Evolutionary conservation across 2,113 vertebrate genomes (phyloP).

Genomic region (Misgurnus mizolepis): DNA sequence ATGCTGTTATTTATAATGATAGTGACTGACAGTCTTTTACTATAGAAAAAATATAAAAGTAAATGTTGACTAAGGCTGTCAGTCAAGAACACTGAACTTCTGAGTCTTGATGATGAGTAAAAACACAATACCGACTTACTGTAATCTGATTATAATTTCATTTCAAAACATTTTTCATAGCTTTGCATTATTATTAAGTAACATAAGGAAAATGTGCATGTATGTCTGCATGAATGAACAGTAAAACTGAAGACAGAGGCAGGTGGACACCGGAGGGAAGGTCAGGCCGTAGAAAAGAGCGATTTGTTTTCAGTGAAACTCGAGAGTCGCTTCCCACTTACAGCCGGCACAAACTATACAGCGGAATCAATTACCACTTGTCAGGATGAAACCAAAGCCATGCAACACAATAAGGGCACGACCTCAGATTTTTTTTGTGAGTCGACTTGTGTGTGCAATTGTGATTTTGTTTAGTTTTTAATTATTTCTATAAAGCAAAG

Average conservation of each 20-base stretch:
- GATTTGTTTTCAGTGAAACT: constrained; percentile 99
- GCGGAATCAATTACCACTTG: constrained; percentile 98
- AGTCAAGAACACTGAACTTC: no score
- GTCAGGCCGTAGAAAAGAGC: constrained; percentile 74
- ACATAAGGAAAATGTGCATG: no score
- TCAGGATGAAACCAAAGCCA: constrained; percentile 86
- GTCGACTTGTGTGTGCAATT: constrained; percentile 36
- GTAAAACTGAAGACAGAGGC: constrained; percentile 41
- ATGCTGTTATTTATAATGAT: no score
- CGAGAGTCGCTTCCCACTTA: constrained; percentile 88
- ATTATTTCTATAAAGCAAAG: background rate
- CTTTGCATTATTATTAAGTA: no score
- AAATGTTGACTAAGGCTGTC: no score
- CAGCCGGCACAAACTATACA: constrained; percentile 84
- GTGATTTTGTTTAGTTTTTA: constrained; percentile 26
- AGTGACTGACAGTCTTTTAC: no score
- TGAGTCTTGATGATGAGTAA: no score
- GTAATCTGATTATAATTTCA: no score
- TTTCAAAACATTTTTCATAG: no score
- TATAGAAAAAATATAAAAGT: no score
- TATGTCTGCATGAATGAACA: no score
- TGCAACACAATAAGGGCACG: constrained; percentile 92
- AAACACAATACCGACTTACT: no score
- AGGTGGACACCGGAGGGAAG: constrained; percentile 48
- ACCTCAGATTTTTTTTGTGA: constrained; percentile 65